Percentiles rank a stretch among this genome's conserved stretches.
Evolutionary conservation across 1,140 invertebrate genomes (phyloP).

Genomic region (Bicyclus anynana): DNA sequence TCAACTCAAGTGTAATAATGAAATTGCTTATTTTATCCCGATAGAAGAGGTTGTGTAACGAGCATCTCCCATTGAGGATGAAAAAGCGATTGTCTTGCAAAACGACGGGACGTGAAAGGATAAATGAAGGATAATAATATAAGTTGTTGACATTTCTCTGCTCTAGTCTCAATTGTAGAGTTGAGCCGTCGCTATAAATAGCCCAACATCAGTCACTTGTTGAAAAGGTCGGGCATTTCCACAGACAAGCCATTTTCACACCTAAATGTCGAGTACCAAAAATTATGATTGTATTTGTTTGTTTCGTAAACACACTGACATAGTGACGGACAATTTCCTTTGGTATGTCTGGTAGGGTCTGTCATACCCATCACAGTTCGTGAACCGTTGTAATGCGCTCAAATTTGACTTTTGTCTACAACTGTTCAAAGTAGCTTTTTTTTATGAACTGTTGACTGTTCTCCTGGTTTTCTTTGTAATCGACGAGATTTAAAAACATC

Average conservation of each 20-base stretch:
- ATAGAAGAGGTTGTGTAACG: neutral
- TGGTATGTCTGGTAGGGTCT: no score
- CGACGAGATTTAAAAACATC: no score
- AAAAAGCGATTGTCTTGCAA: neutral
- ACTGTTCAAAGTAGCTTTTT: no score
- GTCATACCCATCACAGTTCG: no score
- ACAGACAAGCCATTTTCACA: neutral
- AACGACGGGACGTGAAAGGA: neutral
- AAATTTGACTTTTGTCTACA: no score
- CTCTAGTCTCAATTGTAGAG: neutral
- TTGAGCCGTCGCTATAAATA: neutral
- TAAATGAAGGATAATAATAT: slow-evolving; percentile 4
- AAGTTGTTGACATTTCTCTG: neutral
- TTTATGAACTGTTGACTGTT: no score
- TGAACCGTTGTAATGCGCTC: no score
- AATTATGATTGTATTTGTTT: neutral
- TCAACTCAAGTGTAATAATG: neutral
- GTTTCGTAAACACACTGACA: neutral
- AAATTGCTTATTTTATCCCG: neutral
- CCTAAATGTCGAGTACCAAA: neutral
- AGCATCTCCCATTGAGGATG: neutral
- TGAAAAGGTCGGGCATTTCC: neutral
- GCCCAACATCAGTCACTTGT: neutral
- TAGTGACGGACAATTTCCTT: neutral
- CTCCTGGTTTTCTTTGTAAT: no score